Conservation (phyloP, 2,113 vertebrate genomes). For the Ia io region DNA sequence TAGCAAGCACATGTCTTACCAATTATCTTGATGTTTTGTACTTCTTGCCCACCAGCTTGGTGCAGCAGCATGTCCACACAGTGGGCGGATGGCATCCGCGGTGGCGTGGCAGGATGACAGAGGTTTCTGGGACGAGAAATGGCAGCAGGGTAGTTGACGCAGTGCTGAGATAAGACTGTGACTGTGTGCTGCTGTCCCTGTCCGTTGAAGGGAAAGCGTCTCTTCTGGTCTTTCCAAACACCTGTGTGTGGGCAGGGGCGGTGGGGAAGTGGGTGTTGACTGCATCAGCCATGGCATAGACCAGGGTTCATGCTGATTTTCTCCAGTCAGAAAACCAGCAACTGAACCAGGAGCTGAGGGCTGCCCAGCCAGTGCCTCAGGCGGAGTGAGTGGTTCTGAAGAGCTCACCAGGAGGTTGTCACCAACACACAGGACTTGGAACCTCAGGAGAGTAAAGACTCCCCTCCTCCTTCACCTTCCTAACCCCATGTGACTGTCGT, state of each 20-base stretch:
- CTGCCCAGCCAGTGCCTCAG: neutral
- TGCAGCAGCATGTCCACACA: fast-evolving
- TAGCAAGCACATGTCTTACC: neutral
- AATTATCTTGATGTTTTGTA: neutral
- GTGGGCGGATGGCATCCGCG: fast-evolving
- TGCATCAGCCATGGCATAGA: fast-evolving
- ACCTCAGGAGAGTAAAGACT: neutral
- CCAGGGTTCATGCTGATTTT: neutral
- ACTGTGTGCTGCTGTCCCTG: neutral
- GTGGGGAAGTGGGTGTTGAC: neutral
- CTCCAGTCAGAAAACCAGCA: neutral
- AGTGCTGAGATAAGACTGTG: neutral
- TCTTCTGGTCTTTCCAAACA: neutral
- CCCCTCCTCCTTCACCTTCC: neutral
- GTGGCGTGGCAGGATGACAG: fast-evolving
- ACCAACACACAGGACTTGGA: neutral
- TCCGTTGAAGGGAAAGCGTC: fast-evolving
- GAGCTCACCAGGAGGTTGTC: neutral
- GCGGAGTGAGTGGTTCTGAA: neutral
- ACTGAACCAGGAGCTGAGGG: neutral
- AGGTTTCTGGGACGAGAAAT: neutral
- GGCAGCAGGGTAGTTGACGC: neutral
- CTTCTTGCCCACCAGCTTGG: neutral
- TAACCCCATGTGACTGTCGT: neutral
- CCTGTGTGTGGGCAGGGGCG: no score